A percentile compares a stretch with the other conserved stretches of the same genome.
These are phyloP conservation scores for Paracentrotus lividus DNA, from an alignment of 53 echinoderm and acorn worm species.

Conservation along the genomic window DNA sequence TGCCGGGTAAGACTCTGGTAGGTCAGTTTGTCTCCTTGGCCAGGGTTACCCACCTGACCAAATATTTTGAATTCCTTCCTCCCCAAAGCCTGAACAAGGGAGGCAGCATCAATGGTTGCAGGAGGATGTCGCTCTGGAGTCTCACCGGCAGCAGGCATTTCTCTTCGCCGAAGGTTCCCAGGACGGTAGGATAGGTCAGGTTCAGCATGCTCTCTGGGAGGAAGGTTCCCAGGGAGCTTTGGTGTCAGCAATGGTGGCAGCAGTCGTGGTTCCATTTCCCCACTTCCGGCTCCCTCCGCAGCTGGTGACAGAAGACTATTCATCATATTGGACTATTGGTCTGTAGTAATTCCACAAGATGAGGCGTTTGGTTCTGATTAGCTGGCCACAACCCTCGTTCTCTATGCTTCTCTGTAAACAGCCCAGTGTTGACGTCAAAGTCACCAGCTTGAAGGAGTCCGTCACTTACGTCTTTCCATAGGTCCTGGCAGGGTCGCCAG, in stretches of 20 bases:
- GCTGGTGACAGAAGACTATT: neutral
- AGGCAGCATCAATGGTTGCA: neutral
- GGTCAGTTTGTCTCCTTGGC: conserved; percentile 69
- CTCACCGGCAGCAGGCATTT: neutral
- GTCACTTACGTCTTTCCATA: neutral
- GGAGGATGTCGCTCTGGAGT: no score
- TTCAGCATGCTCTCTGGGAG: no score
- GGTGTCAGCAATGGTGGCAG: neutral
- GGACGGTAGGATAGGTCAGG: neutral
- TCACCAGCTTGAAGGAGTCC: neutral
- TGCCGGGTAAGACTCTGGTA: conserved; percentile 63
- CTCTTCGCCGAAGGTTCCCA: no score
- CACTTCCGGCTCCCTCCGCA: neutral
- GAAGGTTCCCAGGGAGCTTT: no score
- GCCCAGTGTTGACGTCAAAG: neutral
- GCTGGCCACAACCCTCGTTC: neutral
- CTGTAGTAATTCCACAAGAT: neutral
- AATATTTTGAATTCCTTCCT: conserved; percentile 74
- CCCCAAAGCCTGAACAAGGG: neutral
- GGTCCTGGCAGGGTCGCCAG: neutral
- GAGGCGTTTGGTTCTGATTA: neutral
- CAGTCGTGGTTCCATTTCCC: neutral
- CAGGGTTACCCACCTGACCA: conserved; percentile 75
- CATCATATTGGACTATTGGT: neutral
- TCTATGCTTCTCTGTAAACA: neutral